Evolutionary conservation across 2,888 invertebrate species (phyloP).

Genomic region (Synergus itoensis): DNA sequence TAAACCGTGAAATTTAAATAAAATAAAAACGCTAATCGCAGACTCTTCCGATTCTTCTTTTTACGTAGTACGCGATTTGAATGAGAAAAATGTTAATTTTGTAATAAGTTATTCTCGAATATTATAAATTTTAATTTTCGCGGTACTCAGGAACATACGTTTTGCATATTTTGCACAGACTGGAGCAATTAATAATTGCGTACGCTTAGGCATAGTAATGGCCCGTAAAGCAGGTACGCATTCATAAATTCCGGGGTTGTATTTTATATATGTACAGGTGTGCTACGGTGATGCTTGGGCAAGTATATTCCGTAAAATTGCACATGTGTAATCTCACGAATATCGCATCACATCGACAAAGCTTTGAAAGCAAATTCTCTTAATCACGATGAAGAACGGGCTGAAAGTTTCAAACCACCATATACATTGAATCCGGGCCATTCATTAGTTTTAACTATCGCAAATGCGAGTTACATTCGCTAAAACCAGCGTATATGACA

Average conservation of each 20-base stretch:
- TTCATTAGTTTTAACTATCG: slow-evolving; percentile 51
- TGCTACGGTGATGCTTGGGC: not conserved
- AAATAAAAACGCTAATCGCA: not conserved
- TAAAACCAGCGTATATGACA: slow-evolving; percentile 48
- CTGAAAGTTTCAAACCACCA: slow-evolving; percentile 43
- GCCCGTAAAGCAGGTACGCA: slow-evolving; percentile 4
- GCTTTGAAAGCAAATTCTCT: slow-evolving; percentile 31
- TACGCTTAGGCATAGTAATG: slow-evolving; percentile 34
- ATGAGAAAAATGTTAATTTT: slow-evolving; percentile 15
- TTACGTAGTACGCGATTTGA: slow-evolving; percentile 11
- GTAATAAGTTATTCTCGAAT: slow-evolving; percentile 8
- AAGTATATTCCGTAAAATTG: slow-evolving; percentile 14
- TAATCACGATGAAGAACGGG: slow-evolving; percentile 38
- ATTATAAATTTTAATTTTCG: slow-evolving; percentile 31
- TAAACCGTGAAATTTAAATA: slow-evolving; percentile 1
- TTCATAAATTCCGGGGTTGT: slow-evolving; percentile 23
- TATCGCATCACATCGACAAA: slow-evolving; percentile 29
- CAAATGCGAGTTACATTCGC: slow-evolving; percentile 46
- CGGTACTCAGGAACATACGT: not conserved
- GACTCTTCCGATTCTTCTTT: not conserved
- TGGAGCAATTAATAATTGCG: slow-evolving; percentile 29
- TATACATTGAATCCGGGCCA: slow-evolving; percentile 27
- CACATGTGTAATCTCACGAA: slow-evolving; percentile 34
- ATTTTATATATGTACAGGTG: slow-evolving; percentile 1
- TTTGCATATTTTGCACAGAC: slow-evolving; percentile 21